phyloP scores from a whole-genome alignment of 2,113 vertebrate species.

The Myrmecobius fasciatus region DNA sequence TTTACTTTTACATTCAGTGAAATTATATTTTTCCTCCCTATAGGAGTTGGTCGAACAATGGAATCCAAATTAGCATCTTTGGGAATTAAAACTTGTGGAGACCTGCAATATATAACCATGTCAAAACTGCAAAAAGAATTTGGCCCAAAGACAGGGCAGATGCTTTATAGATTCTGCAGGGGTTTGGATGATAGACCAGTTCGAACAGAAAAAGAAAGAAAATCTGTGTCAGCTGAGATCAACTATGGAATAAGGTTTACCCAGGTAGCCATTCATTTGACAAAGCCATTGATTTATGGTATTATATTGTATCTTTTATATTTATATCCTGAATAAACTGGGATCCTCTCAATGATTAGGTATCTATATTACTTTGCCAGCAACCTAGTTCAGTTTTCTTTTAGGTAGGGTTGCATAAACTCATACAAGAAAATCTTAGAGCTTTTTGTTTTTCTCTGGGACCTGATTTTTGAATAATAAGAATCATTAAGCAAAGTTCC shows the following conservation, averaged over 20 bases:
- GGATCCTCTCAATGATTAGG: background rate
- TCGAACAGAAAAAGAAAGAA: conserved; percentile 95
- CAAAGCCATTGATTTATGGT: background rate
- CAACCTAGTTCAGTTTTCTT: background rate
- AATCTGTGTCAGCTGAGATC: conserved; percentile 98
- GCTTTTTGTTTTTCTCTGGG: background rate
- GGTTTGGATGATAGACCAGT: conserved; percentile 96
- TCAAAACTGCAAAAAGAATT: conserved; percentile 96
- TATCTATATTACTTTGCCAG: background rate
- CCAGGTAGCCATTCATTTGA: conserved; percentile 82
- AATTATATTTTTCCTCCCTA: conserved; percentile 19
- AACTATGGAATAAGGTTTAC: conserved; percentile 99
- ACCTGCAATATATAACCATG: conserved; percentile 94
- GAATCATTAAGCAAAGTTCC: background rate
- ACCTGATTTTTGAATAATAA: background rate
- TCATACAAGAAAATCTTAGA: background rate
- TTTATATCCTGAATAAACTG: background rate
- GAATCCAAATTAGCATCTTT: conserved; percentile 91
- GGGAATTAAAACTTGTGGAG: conserved; percentile 94
- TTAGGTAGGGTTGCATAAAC: background rate
- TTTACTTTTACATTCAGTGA: background rate
- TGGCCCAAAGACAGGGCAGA: conserved; percentile 96
- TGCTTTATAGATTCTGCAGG: conserved; percentile 95
- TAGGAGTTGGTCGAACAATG: conserved; percentile 96
- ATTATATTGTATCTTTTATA: background rate